phyloP scores from a whole-genome alignment of 2,113 vertebrate genomes.

The Rhagologus leucostigma region DNA sequence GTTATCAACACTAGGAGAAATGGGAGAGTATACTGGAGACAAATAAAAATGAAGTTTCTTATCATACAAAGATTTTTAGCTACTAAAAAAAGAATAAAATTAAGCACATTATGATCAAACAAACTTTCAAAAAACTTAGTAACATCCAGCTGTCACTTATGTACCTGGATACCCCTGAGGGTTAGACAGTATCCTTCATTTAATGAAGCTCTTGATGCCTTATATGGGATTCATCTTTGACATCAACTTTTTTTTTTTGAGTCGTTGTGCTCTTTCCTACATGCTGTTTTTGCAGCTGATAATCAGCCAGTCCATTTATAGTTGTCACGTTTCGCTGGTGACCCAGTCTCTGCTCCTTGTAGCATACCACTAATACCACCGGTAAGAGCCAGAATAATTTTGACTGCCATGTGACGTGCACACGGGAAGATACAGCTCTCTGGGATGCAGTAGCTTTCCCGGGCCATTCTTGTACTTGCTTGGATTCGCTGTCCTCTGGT shows the following conservation, averaged over 20 bases:
- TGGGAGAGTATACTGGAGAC: neutral
- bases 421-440: neutral
- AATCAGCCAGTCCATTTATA: neutral
- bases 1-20: neutral
- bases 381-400: neutral
- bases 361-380: neutral
- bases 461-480: neutral
- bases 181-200: neutral
- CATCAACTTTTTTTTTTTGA: slow-evolving; percentile 14
- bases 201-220: neutral
- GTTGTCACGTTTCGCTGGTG: neutral
- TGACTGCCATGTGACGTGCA: neutral
- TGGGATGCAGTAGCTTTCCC: neutral
- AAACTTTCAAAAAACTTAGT: neutral
- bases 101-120: neutral
- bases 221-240: neutral
- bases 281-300: neutral
- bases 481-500: neutral
- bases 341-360: neutral
- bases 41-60: neutral
- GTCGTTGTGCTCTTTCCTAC: neutral
- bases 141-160: neutral
- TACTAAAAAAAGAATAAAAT: neutral
- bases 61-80: neutral
- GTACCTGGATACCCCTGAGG: neutral